Evolutionary conservation across 2,113 vertebrate genomes (phyloP).

Genomic region (Crotalus helleri): DNA sequence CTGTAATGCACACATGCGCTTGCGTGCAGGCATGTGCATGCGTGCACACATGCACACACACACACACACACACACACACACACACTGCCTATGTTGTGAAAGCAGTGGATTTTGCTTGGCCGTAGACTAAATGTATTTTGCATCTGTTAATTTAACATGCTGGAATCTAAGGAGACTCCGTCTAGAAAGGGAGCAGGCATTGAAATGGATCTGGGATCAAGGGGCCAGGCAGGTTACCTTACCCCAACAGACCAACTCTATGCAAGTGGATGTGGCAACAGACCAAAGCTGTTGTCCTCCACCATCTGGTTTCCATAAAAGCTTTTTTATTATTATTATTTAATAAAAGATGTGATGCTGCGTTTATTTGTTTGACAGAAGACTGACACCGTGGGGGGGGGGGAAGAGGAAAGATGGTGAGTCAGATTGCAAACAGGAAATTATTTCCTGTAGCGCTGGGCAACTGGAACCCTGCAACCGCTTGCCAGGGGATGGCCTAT

Average conservation of each 20-base stretch:
- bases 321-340: slow-evolving; percentile 1
- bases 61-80: not conserved
- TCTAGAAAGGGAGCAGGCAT: slow-evolving; percentile 30
- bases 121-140: slow-evolving; percentile 41
- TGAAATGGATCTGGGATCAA: not conserved
- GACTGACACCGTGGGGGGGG: not conserved
- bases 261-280: not conserved
- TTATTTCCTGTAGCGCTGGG: not conserved
- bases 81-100: not conserved
- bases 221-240: not conserved
- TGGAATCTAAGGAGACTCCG: slow-evolving; percentile 34
- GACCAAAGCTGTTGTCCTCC: not conserved
- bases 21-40: no score
- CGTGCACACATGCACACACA: no score
- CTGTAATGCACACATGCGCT: no score
- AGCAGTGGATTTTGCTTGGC: not conserved
- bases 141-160: slow-evolving; percentile 39
- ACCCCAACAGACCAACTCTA: not conserved
- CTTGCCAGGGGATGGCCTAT: not conserved
- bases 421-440: slow-evolving; percentile 4
- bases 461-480: not conserved
- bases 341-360: not conserved
- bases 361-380: not conserved
- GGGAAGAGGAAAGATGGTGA: not conserved
- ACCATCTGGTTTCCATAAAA: not conserved